Evolutionary conservation across 2,113 vertebrate species (phyloP).

Genomic region (Myotis yumanensis): DNA sequence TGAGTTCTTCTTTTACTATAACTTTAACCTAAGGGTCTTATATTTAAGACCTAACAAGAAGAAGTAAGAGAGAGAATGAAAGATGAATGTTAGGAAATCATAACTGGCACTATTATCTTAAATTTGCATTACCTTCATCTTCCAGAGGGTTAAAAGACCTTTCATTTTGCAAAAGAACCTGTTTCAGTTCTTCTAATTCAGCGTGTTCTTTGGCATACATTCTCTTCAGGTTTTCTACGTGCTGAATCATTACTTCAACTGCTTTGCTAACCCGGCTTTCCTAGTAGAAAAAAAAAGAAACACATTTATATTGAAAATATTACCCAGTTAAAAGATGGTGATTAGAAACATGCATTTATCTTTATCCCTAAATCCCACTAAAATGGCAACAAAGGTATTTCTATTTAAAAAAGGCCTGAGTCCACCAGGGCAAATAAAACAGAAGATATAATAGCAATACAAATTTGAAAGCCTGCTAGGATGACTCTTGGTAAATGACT

Average conservation of each 20-base stretch:
- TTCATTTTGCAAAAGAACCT: conserved; percentile 90
- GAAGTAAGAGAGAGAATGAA: neutral
- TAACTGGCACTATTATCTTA: neutral
- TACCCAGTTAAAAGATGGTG: neutral
- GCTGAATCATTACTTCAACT: conserved; percentile 98
- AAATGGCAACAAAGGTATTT: neutral
- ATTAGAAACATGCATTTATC: neutral
- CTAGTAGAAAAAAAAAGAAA: conserved; percentile 75
- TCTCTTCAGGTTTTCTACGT: conserved; percentile 96
- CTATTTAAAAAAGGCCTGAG: neutral
- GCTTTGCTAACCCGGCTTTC: conserved; percentile 95
- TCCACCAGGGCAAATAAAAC: neutral
- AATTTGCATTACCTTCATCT: conserved; percentile 81
- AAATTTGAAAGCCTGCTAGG: neutral
- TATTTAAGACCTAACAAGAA: neutral
- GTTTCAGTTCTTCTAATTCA: conserved; percentile 93
- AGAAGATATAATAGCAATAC: neutral
- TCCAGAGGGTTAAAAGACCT: conserved; percentile 85
- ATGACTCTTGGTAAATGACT: neutral
- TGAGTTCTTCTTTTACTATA: neutral
- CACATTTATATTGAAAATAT: neutral
- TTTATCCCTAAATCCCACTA: neutral
- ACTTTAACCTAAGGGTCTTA: neutral
- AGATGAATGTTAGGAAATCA: neutral
- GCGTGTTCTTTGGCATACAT: conserved; percentile 95